phyloP scores from a whole-genome alignment of 2,888 invertebrate species.

The Lydus trimaculatus region DNA sequence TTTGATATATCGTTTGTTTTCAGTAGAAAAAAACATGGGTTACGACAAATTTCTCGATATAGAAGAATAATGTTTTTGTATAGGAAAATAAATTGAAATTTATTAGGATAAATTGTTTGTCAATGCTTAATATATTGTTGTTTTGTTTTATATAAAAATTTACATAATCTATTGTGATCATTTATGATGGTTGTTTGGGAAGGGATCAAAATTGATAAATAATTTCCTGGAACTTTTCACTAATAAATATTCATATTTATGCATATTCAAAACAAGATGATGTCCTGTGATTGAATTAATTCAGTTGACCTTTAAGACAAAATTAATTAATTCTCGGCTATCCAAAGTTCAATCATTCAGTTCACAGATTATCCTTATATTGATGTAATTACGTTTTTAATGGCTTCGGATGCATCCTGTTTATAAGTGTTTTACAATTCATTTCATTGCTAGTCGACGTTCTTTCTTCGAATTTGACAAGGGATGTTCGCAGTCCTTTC shows the following conservation, averaged over 20 bases:
- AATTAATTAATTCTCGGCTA: not conserved
- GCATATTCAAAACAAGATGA: not conserved
- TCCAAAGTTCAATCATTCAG: not conserved
- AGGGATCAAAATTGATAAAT: not conserved
- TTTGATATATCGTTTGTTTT: too few relatives aligned
- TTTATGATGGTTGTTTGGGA: not conserved
- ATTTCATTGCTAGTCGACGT: too few relatives aligned
- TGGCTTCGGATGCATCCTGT: too few relatives aligned
- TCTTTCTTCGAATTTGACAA: too few relatives aligned
- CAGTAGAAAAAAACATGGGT: not conserved
- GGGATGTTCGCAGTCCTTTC: too few relatives aligned
- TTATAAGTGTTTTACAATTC: too few relatives aligned
- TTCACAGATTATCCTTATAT: not conserved
- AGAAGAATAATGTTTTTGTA: not conserved
- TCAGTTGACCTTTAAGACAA: not conserved
- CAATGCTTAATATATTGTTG: not conserved
- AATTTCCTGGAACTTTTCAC: not conserved
- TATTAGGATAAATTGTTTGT: not conserved
- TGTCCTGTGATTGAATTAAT: too few relatives aligned
- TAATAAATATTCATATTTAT: not conserved
- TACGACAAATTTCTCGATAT: not conserved
- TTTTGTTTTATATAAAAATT: not conserved
- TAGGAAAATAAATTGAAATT: not conserved
- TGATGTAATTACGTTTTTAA: not conserved
- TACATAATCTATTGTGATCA: not conserved